Base-by-base conservation (phyloP, 2,797 vertebrate species). In the Notoglanidium macrostoma region DNA sequence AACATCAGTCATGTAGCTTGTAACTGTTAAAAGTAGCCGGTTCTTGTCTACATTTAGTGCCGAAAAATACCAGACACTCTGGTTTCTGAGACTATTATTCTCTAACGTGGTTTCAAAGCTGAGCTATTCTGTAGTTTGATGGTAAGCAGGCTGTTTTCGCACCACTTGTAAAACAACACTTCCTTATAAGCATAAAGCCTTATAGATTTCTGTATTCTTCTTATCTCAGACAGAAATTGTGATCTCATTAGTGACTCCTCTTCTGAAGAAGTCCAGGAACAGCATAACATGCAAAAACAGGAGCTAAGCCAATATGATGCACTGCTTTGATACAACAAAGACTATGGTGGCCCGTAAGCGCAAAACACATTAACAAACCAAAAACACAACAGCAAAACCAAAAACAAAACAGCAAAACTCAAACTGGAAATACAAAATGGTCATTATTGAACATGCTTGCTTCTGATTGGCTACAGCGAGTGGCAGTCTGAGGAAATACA, bases 111-210 rank as follows among this genome's bases (percentile, higher is more conserved):
- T 40, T 87, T 79, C 89, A 90, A 61, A 92, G 84, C 6, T 63
- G 89, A 87, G 91, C 85, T 82, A 87, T 46, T 68, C 79, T 51
- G 63, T 54, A 78, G 73, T 26, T 51, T 89, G 88, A 90, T 76
- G 85, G 88, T 86, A 90, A 89, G 77, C 89, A 87, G 89, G 86
- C 72, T 77, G 89, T 87, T 89, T 89, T 81, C 77, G 84, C 84
- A 86, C 86, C 84, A 74, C 82, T 29, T 86, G 35, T 65, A 74
- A 85, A 86, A 88, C 85, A 78, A 63, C n/a, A 61, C 57, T 86
- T 57, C 79, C 84, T 70, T 90, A 87, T 89, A 87, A 90, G 89
- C 61, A 76, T 84, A 85, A 46, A 59, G 51, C 44, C 77, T 89
- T 87, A 89, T 89, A 89, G 86, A 73, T 87, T 87, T 26, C 85